phyloP scores from a whole-genome alignment of 2,797 vertebrate genomes.

The Takifugu rubripes region DNA sequence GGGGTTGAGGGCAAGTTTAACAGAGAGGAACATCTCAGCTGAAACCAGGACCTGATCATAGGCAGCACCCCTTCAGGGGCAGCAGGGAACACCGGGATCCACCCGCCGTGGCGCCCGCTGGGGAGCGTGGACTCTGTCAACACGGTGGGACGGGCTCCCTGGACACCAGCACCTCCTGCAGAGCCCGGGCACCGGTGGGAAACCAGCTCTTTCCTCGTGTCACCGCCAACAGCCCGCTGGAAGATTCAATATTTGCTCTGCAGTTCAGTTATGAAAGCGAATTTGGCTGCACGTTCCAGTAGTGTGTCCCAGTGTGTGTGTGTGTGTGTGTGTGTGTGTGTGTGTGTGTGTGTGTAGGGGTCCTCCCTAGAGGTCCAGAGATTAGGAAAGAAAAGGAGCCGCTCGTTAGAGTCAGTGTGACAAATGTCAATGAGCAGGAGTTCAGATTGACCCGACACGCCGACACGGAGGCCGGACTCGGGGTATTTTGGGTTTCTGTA shows the following conservation, averaged over 20 bases:
- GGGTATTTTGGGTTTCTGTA: neutral
- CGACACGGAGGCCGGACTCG: neutral
- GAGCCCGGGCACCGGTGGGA: conserved; percentile 7
- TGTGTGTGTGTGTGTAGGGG: conserved; percentile 5
- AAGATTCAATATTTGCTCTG: conserved; percentile 74
- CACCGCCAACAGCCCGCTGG: conserved; percentile 22
- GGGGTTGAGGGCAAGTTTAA: neutral
- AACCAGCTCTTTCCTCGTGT: too few species aligned
- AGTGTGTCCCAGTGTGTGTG: conserved; percentile 19
- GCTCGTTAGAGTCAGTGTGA: conserved; percentile 29
- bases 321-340: neutral
- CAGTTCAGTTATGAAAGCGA: conserved; percentile 36
- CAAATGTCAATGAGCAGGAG: conserved; percentile 30
- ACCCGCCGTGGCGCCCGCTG: too few species aligned
- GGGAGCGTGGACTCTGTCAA: neutral
- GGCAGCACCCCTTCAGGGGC: neutral
- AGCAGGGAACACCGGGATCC: neutral
- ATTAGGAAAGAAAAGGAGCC: conserved; percentile 2
- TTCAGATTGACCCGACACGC: conserved; percentile 40
- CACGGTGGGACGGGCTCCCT: conserved; percentile 1
- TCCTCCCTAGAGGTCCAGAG: conserved; percentile 4
- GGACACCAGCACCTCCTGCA: conserved; percentile 13
- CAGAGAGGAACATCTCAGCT: conserved; percentile 12
- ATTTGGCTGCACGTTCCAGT: conserved; percentile 9
- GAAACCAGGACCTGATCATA: neutral